Conservation (phyloP, 2,888 invertebrate genomes). For the Lissonota sp. region DNA sequence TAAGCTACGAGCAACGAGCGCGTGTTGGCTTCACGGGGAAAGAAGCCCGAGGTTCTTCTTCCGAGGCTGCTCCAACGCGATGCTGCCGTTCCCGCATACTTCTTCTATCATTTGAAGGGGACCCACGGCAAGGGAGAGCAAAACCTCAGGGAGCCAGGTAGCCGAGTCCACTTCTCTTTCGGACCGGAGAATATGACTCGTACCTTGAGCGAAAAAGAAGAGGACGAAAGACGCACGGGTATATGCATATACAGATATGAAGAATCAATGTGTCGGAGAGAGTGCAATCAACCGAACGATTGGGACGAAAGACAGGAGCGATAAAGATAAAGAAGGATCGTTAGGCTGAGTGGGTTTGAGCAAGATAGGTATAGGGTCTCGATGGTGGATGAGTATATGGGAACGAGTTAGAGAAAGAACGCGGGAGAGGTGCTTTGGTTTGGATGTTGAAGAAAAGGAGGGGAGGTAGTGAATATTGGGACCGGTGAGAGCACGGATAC, state of each 20-base stretch:
- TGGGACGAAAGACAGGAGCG: constrained; percentile 31
- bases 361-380: constrained; percentile 9
- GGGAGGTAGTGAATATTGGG: constrained; percentile 32
- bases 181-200: constrained; percentile 37
- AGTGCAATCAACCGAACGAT: constrained; percentile 23
- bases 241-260: constrained; percentile 3
- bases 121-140: constrained; percentile 45
- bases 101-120: not conserved
- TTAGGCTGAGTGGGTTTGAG: constrained; percentile 51
- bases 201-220: constrained; percentile 35
- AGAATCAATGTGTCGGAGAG: constrained; percentile 1
- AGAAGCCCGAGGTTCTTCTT: constrained; percentile 37
- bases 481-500: constrained; percentile 72
- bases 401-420: constrained; percentile 37
- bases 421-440: constrained; percentile 47
- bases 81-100: constrained; percentile 21
- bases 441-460: constrained; percentile 32
- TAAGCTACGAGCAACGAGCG: too few relatives aligned
- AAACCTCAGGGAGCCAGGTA: constrained; percentile 20
- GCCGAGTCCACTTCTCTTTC: constrained; percentile 55
- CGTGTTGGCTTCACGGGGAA: constrained; percentile 11
- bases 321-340: constrained; percentile 61
- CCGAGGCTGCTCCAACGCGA: constrained; percentile 33
- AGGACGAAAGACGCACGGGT: constrained; percentile 5
- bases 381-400: not conserved